Conservation (phyloP, 2,888 invertebrate species). For the Bibio marci region DNA sequence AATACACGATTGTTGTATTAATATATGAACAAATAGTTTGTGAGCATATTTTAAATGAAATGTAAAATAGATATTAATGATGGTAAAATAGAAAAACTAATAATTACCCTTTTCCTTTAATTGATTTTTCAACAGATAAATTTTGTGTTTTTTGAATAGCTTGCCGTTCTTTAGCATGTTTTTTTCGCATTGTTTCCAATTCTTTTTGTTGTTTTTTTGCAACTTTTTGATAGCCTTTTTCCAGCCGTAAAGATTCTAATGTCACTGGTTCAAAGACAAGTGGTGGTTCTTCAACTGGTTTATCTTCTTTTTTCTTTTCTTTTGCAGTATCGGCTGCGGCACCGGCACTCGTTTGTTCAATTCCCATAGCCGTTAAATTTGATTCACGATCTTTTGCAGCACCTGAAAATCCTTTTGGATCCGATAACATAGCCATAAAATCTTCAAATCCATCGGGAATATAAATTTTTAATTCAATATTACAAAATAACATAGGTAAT, state of each 20-base stretch:
- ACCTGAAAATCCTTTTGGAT: slow-evolving; percentile 81
- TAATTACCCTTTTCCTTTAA: slow-evolving; percentile 83
- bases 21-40: no score
- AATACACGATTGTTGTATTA: no score
- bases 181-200: slow-evolving; percentile 75
- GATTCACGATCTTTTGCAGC: slow-evolving; percentile 74
- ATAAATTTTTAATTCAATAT: slow-evolving; percentile 97
- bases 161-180: slow-evolving; percentile 83
- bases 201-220: slow-evolving; percentile 94
- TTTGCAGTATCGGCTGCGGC: slow-evolving; percentile 44
- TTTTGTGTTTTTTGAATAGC: slow-evolving; percentile 85
- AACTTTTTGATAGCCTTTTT: slow-evolving; percentile 84
- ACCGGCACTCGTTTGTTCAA: slow-evolving; percentile 55
- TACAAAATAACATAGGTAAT: slow-evolving; percentile 95
- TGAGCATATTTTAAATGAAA: neutral
- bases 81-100: neutral
- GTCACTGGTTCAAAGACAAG: slow-evolving; percentile 83
- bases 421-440: slow-evolving; percentile 94
- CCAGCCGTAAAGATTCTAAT: slow-evolving; percentile 66
- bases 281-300: slow-evolving; percentile 40
- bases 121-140: slow-evolving; percentile 76
- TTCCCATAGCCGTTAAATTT: slow-evolving; percentile 91
- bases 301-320: slow-evolving; percentile 58
- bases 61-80: neutral
- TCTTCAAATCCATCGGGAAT: slow-evolving; percentile 98